phyloP scores from a whole-genome alignment of 37 sponge, comb jelly and placozoan genomes.

The Petrosia ficiformis region DNA sequence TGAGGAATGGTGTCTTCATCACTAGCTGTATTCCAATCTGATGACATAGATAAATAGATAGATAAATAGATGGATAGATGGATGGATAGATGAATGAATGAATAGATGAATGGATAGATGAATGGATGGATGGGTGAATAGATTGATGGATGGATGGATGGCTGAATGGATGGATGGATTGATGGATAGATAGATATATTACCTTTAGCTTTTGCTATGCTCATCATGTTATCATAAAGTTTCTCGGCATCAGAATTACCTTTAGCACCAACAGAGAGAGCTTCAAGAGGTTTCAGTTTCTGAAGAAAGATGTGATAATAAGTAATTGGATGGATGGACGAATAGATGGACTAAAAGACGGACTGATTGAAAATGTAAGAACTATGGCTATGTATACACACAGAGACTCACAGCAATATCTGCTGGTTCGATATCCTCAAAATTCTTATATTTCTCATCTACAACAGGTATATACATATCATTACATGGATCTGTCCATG shows the following conservation, averaged over 20 bases:
- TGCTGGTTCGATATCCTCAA: no score
- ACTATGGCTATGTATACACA: no score
- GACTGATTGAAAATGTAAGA: no score
- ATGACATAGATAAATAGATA: no score
- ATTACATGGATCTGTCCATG: no score
- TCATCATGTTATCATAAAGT: constrained; percentile 52
- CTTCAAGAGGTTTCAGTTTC: constrained; percentile 24
- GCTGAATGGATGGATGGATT: not conserved
- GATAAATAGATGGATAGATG: not conserved
- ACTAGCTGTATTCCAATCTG: constrained; percentile 70
- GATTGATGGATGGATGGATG: not conserved
- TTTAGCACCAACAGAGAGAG: constrained; percentile 36
- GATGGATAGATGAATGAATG: not conserved
- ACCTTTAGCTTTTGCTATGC: constrained; percentile 41
- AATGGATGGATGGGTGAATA: not conserved
- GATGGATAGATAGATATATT: not conserved
- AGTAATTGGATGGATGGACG: no score
- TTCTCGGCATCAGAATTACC: constrained; percentile 26
- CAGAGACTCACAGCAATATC: no score
- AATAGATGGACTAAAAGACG: no score
- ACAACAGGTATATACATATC: no score
- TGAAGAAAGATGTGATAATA: no score
- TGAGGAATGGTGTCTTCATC: constrained; percentile 63
- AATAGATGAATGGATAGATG: not conserved
- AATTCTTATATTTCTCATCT: no score